Evolutionary conservation across 2,888 invertebrate genomes (phyloP).

Genomic region (Lepidonotus clava): DNA sequence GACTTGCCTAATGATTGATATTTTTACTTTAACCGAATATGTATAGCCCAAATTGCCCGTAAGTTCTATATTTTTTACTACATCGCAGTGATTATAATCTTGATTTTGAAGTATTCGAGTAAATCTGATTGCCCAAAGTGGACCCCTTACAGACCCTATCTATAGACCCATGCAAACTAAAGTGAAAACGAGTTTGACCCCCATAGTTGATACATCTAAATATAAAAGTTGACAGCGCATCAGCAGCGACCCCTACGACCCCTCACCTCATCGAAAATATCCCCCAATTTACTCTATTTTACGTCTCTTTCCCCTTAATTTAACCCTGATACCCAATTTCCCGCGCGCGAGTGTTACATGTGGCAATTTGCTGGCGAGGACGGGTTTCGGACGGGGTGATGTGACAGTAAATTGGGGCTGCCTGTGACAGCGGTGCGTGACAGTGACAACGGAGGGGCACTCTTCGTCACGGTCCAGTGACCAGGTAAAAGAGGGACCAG

Average conservation of each 20-base stretch:
- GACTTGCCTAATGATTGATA: no score
- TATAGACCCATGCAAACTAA: no score
- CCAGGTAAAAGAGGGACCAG: not conserved
- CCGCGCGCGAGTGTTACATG: constrained; percentile 14
- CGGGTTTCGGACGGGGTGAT: not conserved
- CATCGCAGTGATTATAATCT: no score
- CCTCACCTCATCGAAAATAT: no score
- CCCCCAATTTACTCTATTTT: not conserved
- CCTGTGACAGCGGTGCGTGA: not conserved
- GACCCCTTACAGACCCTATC: no score
- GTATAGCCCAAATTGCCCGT: no score
- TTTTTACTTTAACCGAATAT: no score
- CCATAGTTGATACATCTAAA: not conserved
- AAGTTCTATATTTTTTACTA: no score
- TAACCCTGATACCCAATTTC: constrained; percentile 10
- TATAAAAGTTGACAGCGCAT: not conserved
- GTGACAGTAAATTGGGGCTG: constrained; percentile 2
- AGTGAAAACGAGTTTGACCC: no score
- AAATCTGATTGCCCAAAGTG: no score
- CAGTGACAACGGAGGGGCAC: not conserved
- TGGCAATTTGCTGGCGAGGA: no score
- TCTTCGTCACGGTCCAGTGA: constrained; percentile 1
- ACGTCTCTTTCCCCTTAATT: constrained; percentile 13
- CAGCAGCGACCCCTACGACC: not conserved
- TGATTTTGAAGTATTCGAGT: no score